Evolutionary conservation across 2,113 vertebrate species (phyloP), one percentile per base, ranked within the genome.

Genomic region (Oriolus oriolus): DNA sequence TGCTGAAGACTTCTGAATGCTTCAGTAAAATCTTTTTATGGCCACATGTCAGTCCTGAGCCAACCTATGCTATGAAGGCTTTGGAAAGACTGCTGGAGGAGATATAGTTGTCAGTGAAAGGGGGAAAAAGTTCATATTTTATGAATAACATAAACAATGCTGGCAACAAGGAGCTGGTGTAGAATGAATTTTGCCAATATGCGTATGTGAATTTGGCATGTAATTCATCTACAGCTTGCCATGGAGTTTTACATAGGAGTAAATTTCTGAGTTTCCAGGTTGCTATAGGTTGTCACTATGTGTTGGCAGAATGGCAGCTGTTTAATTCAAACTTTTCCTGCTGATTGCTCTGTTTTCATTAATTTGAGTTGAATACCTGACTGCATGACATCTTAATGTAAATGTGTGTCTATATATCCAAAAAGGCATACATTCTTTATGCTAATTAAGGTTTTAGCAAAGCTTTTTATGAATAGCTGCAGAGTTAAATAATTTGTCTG

Each of bases 311-410:
- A 75, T 71, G 60, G 78, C 87, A 93, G 59, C 53, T 69, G 63
- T 91, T 94, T 87, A 70, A 93, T 94, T 64, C 60, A 81, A 8
- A 66, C 52, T 96, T 83, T 60, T 57, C 54, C 28, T 95, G 56
- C 44, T 30, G 35, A 81, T 90, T 88, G 28, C 63, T 94, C 35
- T 80, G 47, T 59, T 96, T 88, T 68, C 33, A 6, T 92, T 70
- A 52, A 69, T 82, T 52, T 70, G 89, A 90, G 61, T 26, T 66
- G 66, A 93, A 77, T 91, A 77, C 35, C 33, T 83, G 71, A 50
- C 23, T 80, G 18, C n/a, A 9, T 54, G 45, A 33, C 56, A 68
- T 85, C 63, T 87, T 87, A 57, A 83, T 85, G 75, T 87, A 78
- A 84, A 54, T 65, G 42, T 2, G 1, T 61, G 56, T 68, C 77